Evolutionary conservation across 2,888 invertebrate species (phyloP).

Genomic region (Chironomus riparius): DNA sequence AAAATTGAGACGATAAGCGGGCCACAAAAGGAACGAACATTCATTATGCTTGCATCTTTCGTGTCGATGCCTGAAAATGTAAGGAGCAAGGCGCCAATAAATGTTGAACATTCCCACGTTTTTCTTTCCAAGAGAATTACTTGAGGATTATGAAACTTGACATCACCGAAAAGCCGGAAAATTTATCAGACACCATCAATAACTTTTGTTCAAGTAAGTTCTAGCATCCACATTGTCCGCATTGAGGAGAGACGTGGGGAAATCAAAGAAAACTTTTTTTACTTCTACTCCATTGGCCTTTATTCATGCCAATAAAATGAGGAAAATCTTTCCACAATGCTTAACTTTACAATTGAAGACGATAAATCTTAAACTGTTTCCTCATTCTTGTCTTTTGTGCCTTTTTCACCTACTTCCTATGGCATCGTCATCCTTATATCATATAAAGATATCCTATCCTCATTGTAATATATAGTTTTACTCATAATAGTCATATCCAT

Average conservation of each 20-base stretch:
- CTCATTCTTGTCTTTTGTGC: not conserved
- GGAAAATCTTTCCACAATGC: not conserved
- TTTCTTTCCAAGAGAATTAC: not conserved
- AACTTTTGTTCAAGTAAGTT: not conserved
- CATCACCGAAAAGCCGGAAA: conserved; percentile 9
- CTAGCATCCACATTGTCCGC: not conserved
- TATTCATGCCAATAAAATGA: not conserved
- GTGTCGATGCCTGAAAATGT: no score
- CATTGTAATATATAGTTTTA: no score
- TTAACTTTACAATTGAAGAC: conserved; percentile 22
- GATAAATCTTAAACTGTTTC: conserved; percentile 8
- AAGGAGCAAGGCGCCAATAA: no score
- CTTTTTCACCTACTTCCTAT: not conserved
- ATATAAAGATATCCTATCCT: no score
- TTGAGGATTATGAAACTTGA: conserved; percentile 12
- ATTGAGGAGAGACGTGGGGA: not conserved
- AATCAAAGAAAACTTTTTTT: not conserved
- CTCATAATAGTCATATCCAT: no score
- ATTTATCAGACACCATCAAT: conserved; percentile 24
- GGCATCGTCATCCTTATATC: not conserved
- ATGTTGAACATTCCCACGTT: no score
- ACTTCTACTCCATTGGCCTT: not conserved
- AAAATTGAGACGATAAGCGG: no score
- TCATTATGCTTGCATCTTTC: no score
- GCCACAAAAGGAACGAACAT: no score